Percentiles rank a stretch among this genome's conserved stretches.
Conservation (phyloP, 2,797 vertebrate genomes). For the Babyrousa celebensis region DNA sequence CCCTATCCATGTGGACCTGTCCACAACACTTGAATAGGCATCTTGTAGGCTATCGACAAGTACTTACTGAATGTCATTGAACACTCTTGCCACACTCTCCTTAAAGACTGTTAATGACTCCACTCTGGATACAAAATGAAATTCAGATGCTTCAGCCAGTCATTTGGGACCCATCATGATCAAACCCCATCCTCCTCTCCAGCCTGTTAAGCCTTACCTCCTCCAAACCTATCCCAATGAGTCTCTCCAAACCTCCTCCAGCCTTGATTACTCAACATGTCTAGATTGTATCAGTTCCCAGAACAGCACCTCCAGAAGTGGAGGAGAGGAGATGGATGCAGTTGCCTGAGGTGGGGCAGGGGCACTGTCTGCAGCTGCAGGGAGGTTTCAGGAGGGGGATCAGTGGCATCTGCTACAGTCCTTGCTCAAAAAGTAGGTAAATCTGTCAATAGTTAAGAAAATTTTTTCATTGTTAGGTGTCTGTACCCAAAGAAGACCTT, state of each 20-base stretch:
- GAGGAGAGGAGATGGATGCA: not conserved
- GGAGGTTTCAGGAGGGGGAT: not conserved
- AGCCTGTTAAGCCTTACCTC: not conserved
- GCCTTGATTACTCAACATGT: not conserved
- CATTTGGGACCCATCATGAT: not conserved
- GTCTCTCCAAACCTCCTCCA: not conserved
- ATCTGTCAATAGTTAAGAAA: not conserved
- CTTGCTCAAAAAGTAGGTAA: not conserved
- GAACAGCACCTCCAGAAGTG: too few species aligned
- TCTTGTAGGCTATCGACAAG: not conserved
- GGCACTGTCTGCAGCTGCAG: not conserved
- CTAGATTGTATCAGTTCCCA: not conserved
- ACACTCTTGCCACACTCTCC: not conserved
- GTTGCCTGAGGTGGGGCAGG: not conserved
- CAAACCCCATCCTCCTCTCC: not conserved
- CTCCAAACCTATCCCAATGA: not conserved
- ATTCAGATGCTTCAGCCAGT: not conserved
- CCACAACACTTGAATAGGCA: not conserved
- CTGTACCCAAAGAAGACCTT: not conserved
- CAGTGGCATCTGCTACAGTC: not conserved
- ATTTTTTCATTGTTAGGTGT: not conserved
- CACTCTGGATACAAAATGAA: not conserved
- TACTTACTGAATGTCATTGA: not conserved
- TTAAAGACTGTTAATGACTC: not conserved
- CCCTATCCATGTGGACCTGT: not conserved